Conservation (phyloP, 2,888 invertebrate genomes). For the Cremastinae sp. region DNA sequence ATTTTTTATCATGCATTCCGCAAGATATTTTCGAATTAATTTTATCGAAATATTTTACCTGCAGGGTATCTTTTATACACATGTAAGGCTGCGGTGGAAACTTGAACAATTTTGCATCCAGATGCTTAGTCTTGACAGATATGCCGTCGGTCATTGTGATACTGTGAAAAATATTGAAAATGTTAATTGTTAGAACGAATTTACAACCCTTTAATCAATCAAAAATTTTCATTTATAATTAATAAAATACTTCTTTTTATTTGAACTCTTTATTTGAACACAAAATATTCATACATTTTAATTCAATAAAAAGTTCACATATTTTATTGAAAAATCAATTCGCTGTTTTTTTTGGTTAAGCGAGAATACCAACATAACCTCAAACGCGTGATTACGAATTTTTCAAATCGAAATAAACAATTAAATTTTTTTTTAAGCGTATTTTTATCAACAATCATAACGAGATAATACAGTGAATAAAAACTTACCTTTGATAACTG, state of each 20-base stretch:
- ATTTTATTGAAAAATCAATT: too few relatives aligned
- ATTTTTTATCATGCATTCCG: not conserved
- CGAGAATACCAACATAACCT: too few relatives aligned
- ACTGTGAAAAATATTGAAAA: conserved; percentile 58
- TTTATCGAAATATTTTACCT: conserved; percentile 61
- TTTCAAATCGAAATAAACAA: too few relatives aligned
- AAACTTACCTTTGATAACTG: conserved; percentile 65
- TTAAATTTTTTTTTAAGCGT: not conserved
- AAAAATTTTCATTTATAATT: not conserved
- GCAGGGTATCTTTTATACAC: conserved; percentile 83
- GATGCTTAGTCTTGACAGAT: conserved; percentile 72
- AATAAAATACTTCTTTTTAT: too few relatives aligned
- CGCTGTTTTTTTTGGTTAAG: too few relatives aligned
- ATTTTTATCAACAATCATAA: conserved; percentile 2
- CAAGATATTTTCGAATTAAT: not conserved
- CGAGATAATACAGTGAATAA: not conserved
- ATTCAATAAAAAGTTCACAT: too few relatives aligned
- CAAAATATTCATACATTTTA: too few relatives aligned
- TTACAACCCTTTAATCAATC: too few relatives aligned
- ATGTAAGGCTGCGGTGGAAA: conserved; percentile 89
- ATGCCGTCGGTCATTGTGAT: conserved; percentile 74
- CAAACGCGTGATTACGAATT: too few relatives aligned
- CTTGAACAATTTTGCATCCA: conserved; percentile 83
- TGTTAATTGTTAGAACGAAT: conserved; percentile 11
- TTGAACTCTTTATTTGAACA: too few relatives aligned